Conservation (phyloP, 2,113 vertebrate genomes). For the Nerophis lumbriciformis region DNA sequence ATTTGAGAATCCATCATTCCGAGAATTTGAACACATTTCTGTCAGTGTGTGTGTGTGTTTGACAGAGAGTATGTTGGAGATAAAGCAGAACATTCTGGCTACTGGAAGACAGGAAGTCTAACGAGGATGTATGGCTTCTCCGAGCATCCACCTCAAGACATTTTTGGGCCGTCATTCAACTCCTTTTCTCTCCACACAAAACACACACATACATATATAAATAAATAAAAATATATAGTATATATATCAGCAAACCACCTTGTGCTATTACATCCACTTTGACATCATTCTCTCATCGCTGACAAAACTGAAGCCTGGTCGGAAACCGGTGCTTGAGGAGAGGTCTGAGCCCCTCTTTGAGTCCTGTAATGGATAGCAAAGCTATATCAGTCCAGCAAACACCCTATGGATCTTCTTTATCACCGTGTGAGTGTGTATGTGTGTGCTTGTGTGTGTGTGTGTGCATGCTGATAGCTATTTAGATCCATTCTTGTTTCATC, state of each 20-base stretch:
- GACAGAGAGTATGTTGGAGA: constrained; percentile 14
- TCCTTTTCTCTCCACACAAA: constrained; percentile 37
- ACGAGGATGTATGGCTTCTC: constrained; percentile 73
- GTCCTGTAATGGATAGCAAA: constrained; percentile 44
- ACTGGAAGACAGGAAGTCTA: constrained; percentile 57
- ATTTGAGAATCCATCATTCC: too few relatives aligned
- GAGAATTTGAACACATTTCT: constrained; percentile 1
- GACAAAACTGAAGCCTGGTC: constrained; percentile 51
- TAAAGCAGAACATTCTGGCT: constrained; percentile 28
- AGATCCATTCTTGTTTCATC: neutral
- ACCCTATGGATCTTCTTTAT: constrained; percentile 36
- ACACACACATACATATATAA: constrained; percentile 17
- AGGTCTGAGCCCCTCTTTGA: constrained; percentile 27
- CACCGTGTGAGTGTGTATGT: neutral
- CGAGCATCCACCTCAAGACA: constrained; percentile 58
- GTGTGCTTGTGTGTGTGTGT: neutral
- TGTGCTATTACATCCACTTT: constrained; percentile 61
- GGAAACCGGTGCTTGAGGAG: constrained; percentile 43
- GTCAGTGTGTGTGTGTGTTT: neutral
- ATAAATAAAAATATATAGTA: constrained; percentile 14
- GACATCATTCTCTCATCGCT: constrained; percentile 58
- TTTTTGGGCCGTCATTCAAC: constrained; percentile 62
- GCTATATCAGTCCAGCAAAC: constrained; percentile 42
- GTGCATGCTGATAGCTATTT: neutral
- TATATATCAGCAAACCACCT: constrained; percentile 27